A percentile compares a stretch with the other conserved stretches of the same genome.
phyloP scores from a whole-genome alignment of 2,888 invertebrate species.

The Gisinianus flammeolus region DNA sequence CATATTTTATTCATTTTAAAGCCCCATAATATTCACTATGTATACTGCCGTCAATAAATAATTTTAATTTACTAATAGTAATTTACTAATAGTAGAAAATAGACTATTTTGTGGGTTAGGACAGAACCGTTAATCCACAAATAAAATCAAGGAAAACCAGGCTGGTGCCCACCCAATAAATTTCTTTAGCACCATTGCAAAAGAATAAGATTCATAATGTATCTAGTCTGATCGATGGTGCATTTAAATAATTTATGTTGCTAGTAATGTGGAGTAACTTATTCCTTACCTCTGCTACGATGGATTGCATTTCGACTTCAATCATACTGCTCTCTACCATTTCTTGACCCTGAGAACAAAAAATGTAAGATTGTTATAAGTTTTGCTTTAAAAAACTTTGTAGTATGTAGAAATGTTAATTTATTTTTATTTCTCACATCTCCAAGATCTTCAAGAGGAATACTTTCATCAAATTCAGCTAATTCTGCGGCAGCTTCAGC shows the following conservation, averaged over 20 bases:
- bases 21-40: too few species aligned
- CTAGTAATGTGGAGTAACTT: background rate
- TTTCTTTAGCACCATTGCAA: constrained; percentile 34
- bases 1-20: too few species aligned
- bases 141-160: constrained; percentile 26
- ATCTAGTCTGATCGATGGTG: constrained; percentile 31
- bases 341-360: constrained; percentile 33
- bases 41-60: background rate
- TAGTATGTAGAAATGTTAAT: too few species aligned
- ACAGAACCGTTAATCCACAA: constrained; percentile 31
- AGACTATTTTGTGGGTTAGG: constrained; percentile 18
- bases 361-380: background rate
- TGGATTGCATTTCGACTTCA: constrained; percentile 44
- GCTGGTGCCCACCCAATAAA: constrained; percentile 23
- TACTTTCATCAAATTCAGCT: constrained; percentile 94
- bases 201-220: constrained; percentile 25
- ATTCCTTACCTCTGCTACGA: constrained; percentile 39
- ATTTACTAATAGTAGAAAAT: background rate
- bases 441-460: constrained; percentile 72
- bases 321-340: constrained; percentile 35
- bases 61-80: background rate
- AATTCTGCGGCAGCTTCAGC: constrained; percentile 88
- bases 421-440: constrained; percentile 39
- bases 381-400: background rate
- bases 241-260: background rate